Evolutionary conservation across 2,113 vertebrate species (phyloP).

Genomic region (Capreolus pygargus): DNA sequence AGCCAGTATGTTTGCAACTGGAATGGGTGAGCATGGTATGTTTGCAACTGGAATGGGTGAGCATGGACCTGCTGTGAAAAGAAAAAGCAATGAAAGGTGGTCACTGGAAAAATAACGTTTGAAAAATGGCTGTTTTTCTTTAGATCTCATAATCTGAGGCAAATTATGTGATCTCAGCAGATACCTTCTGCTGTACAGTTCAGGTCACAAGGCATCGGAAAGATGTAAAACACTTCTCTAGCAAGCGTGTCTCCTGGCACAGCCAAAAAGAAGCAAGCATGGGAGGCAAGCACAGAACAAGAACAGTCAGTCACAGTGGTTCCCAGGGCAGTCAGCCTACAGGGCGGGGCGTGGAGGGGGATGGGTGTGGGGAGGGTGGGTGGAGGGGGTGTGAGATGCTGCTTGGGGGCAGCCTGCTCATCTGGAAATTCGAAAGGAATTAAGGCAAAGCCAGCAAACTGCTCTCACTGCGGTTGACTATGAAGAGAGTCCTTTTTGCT

Average conservation of each 20-base stretch:
- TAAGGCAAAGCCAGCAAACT: neutral
- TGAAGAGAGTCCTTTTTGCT: neutral
- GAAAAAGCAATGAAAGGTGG: neutral
- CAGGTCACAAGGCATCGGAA: constrained; percentile 98
- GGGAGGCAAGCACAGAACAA: constrained; percentile 84
- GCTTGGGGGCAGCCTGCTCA: constrained; percentile 8
- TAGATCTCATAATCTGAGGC: constrained; percentile 89
- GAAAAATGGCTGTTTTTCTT: constrained; percentile 74
- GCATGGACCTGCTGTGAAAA: neutral
- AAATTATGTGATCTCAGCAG: constrained; percentile 94
- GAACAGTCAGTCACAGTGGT: constrained; percentile 77
- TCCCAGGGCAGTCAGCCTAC: constrained; percentile 66
- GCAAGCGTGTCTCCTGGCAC: constrained; percentile 94
- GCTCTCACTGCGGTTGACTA: neutral
- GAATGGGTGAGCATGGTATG: constrained; percentile 44
- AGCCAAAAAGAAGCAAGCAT: constrained; percentile 87
- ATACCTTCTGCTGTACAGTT: constrained; percentile 99
- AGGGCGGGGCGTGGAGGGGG: neutral
- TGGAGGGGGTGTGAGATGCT: neutral
- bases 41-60: constrained; percentile 62
- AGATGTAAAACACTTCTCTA: constrained; percentile 97
- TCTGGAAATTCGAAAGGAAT: neutral
- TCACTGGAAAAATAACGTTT: constrained; percentile 39
- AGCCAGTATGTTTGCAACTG: neutral
- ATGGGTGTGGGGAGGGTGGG: neutral